Conservation (phyloP, 2,888 invertebrate species). For the Axea sp. region DNA sequence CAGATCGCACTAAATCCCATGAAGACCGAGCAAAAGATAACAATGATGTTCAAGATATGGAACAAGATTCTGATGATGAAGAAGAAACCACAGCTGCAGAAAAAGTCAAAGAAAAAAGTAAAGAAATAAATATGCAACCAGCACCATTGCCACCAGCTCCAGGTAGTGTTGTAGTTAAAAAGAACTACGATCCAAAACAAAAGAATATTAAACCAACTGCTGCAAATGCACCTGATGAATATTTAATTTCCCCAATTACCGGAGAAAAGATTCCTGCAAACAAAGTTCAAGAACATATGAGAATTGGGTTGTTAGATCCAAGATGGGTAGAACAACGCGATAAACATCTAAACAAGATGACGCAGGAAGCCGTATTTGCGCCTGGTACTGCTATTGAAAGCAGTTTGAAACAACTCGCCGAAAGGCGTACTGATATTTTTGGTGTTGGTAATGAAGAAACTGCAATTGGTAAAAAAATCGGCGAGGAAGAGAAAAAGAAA, state of each 20-base stretch:
- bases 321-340: slow-evolving; percentile 99
- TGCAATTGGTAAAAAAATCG: slow-evolving; percentile 96
- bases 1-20: slow-evolving; percentile 75
- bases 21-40: slow-evolving; percentile 80
- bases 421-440: slow-evolving; percentile 99
- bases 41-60: slow-evolving; percentile 92
- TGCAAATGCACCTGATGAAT: slow-evolving; percentile 88
- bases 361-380: slow-evolving; percentile 92
- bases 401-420: slow-evolving; percentile 96
- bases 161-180: slow-evolving; percentile 96
- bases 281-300: slow-evolving; percentile 98
- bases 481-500: slow-evolving; percentile 91
- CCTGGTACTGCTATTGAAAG: slow-evolving; percentile 94
- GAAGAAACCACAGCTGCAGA: slow-evolving; percentile 80
- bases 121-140: slow-evolving; percentile 79
- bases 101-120: slow-evolving; percentile 76
- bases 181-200: slow-evolving; percentile 97
- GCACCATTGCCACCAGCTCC: slow-evolving; percentile 92
- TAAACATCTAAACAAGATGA: slow-evolving; percentile 94
- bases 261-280: slow-evolving; percentile 98
- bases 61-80: slow-evolving; percentile 90
- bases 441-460: slow-evolving; percentile 99
- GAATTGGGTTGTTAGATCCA: slow-evolving; percentile 96
- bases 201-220: slow-evolving; percentile 82
- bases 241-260: slow-evolving; percentile 98